Evolutionary conservation across 2,888 invertebrate genomes (phyloP).

Genomic region (Notodonta ziczac): DNA sequence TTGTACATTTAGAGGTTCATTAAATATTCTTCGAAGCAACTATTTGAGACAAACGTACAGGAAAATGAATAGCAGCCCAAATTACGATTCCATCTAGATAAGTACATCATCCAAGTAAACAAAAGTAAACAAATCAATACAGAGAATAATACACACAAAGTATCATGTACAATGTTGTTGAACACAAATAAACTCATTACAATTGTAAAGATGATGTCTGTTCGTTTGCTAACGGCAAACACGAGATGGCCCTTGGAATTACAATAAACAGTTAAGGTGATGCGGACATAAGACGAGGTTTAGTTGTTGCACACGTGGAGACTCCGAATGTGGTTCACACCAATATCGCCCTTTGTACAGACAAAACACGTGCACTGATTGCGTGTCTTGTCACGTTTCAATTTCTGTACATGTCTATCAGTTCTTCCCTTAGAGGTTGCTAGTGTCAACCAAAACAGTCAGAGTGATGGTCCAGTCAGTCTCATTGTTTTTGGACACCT

Average conservation of each 20-base stretch:
- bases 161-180: slow-evolving; percentile 2
- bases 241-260: slow-evolving; percentile 44
- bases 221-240: slow-evolving; percentile 36
- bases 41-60: not conserved
- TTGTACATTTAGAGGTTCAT: not conserved
- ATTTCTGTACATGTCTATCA: slow-evolving; percentile 10
- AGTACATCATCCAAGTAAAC: not conserved
- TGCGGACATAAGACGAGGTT: not conserved
- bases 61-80: not conserved
- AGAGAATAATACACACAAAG: not conserved
- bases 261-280: slow-evolving; percentile 25
- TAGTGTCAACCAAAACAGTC: slow-evolving; percentile 11
- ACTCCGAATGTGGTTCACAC: slow-evolving; percentile 16
- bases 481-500: not conserved
- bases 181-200: slow-evolving; percentile 31
- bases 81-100: not conserved
- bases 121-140: not conserved
- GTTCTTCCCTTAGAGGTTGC: slow-evolving; percentile 21
- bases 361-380: slow-evolving; percentile 23
- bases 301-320: slow-evolving; percentile 18
- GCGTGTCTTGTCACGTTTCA: slow-evolving; percentile 6
- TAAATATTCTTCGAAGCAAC: not conserved
- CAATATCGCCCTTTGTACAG: slow-evolving; percentile 7
- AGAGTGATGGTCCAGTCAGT: not conserved
- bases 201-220: slow-evolving; percentile 35